A percentile compares a stretch with the other conserved stretches of the same genome.
Conservation (phyloP, 2,888 invertebrate genomes). For the Amphipoea lucens region DNA sequence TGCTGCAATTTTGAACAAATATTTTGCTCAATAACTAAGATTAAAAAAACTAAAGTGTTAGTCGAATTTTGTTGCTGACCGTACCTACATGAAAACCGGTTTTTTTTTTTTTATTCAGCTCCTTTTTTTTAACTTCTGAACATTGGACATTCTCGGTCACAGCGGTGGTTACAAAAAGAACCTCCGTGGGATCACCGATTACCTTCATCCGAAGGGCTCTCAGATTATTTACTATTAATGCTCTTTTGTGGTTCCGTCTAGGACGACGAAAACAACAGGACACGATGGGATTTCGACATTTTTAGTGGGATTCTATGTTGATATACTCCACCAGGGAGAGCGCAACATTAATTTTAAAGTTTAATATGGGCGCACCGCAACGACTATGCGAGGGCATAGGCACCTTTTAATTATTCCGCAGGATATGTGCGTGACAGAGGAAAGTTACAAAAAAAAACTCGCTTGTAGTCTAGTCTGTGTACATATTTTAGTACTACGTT, state of each 20-base stretch:
- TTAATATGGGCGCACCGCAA: constrained; percentile 59
- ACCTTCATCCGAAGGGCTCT: constrained; percentile 63
- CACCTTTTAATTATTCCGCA: constrained; percentile 64
- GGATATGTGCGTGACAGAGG: constrained; percentile 59
- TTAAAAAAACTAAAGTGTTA: no score
- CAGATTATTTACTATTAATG: constrained; percentile 61
- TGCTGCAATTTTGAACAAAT: no score
- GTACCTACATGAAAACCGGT: no score
- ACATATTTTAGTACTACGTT: constrained; percentile 53
- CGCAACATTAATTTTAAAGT: constrained; percentile 67
- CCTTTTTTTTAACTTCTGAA: no score
- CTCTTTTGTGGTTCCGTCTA: constrained; percentile 18
- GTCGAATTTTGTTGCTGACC: no score
- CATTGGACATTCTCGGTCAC: neutral
- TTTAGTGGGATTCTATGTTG: constrained; percentile 65
- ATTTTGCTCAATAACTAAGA: no score
- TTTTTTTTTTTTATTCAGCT: no score
- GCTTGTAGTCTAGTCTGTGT: constrained; percentile 51
- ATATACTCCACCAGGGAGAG: constrained; percentile 51
- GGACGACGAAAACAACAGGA: constrained; percentile 2
- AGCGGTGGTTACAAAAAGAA: constrained; percentile 46
- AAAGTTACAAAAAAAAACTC: constrained; percentile 54
- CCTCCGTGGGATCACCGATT: constrained; percentile 58
- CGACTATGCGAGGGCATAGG: constrained; percentile 47
- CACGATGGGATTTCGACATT: constrained; percentile 34